These are phyloP conservation scores for Puntigrus tetrazona DNA, from an alignment of 2,113 vertebrate genomes.

Conservation along the genomic window DNA sequence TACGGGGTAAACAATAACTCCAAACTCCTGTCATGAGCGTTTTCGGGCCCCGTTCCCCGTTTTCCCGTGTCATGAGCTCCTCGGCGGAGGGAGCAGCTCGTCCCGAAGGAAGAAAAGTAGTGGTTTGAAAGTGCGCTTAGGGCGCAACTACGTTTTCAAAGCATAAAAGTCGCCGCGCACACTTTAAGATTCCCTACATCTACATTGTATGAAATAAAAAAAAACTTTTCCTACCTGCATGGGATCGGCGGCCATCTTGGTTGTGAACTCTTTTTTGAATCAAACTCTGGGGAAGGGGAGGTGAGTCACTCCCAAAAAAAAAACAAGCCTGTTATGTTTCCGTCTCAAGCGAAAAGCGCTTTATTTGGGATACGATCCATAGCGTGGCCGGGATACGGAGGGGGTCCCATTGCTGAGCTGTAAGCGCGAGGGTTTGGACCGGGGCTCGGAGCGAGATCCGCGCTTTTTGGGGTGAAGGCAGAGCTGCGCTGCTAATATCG, in stretches of 20 bases:
- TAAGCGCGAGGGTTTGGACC: not conserved
- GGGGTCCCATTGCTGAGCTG: slow-evolving; percentile 62
- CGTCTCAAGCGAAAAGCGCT: slow-evolving; percentile 61
- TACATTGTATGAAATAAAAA: slow-evolving; percentile 58
- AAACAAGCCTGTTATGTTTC: slow-evolving; percentile 66
- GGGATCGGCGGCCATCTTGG: slow-evolving; percentile 83
- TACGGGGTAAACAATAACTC: not conserved
- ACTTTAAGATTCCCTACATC: not conserved
- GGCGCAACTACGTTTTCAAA: not conserved
- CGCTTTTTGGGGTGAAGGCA: slow-evolving; percentile 1
- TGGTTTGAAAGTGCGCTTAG: not conserved
- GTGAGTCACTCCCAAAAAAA: slow-evolving; percentile 68
- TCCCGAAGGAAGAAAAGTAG: slow-evolving; percentile 13
- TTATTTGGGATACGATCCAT: slow-evolving; percentile 56
- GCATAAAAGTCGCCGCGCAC: not conserved
- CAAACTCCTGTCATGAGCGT: slow-evolving; percentile 62
- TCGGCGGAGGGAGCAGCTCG: slow-evolving; percentile 12
- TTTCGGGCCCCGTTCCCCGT: slow-evolving; percentile 75
- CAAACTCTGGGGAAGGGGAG: slow-evolving; percentile 70
- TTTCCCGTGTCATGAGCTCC: slow-evolving; percentile 59
- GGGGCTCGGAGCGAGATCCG: not conserved
- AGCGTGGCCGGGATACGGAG: slow-evolving; percentile 62
- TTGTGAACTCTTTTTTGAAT: slow-evolving; percentile 77
- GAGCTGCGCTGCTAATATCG: slow-evolving; percentile 6
- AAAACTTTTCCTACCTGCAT: slow-evolving; percentile 84